Evolutionary conservation across 2,797 vertebrate genomes (phyloP).

Genomic region (Manis javanica): DNA sequence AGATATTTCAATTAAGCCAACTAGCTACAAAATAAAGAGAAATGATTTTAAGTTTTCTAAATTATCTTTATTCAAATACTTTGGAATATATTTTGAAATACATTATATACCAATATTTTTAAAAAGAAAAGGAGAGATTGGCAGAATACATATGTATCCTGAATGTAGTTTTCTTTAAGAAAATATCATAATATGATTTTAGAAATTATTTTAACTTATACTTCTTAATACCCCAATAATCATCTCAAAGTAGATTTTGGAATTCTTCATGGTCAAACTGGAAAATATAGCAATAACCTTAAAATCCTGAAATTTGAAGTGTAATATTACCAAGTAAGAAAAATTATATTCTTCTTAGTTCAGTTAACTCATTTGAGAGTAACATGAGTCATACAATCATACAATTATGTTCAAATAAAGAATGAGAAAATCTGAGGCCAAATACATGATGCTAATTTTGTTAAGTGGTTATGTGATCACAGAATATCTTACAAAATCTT

Average conservation of each 20-base stretch:
- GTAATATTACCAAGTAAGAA: not conserved
- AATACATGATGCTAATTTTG: not conserved
- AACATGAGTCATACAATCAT: not conserved
- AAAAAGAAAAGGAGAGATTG: not conserved
- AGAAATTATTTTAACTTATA: not conserved
- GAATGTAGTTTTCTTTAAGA: not conserved
- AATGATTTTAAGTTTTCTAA: not conserved
- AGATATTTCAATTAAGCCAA: not conserved
- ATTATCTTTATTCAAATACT: not conserved
- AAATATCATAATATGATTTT: not conserved
- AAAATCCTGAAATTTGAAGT: not conserved
- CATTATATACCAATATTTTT: not conserved
- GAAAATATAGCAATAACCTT: not conserved
- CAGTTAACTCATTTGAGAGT: not conserved
- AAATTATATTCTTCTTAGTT: not conserved
- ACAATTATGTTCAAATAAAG: not conserved
- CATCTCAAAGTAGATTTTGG: not conserved
- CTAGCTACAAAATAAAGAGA: not conserved
- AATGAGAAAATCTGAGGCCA: not conserved
- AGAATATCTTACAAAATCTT: not conserved
- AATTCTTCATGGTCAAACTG: not conserved
- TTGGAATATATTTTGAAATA: not conserved
- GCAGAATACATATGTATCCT: not conserved
- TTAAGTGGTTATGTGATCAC: not conserved
- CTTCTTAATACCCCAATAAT: not conserved